Evolutionary conservation across 2,113 vertebrate genomes (phyloP), one percentile per base, ranked within the genome.

Genomic region (Cariama cristata): DNA sequence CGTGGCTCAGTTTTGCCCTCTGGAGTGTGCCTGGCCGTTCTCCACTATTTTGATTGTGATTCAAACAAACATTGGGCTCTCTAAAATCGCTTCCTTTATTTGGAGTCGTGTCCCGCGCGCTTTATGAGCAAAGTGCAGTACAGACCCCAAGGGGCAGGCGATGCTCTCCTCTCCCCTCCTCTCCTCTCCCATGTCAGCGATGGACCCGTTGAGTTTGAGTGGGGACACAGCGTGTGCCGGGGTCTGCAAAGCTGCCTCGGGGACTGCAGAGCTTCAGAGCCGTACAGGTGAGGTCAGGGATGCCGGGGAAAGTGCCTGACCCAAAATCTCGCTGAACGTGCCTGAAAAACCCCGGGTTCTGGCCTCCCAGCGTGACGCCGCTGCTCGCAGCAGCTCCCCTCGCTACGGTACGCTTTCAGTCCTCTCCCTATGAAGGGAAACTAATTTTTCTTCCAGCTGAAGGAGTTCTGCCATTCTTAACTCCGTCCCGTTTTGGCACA

Each of bases 401-500:
- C 30, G 6, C 33, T 71, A 0, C 62, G 9, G 2, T 4, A 8
- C 42, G 0, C 47, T 44, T 35, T 10, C 76, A 19, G 0, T 28
- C 60, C 50, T 62, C 71, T 28, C 67, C 79, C 28, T 13, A 1
- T 3, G 38, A 73, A 83, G 50, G 50, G 49, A 90, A 23, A 32
- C 55, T 90, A 12, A 69, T 90, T 95, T 83, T 32, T 14, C 71
- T 69, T 27, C 64, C 92, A 74, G 55, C 92, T 32, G 1, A 84
- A 73, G 64, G 75, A 93, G 86, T 76, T 94, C 27, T 95, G 86
- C 82, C 47, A 0, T 17, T 38, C 81, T 88, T 33, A 60, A 59
- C 91, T 80, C 68, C 9, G 1, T 68, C 93, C 76, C 20, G 0
- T 55, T 77, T 55, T 90, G 96, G 94, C 94, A 86, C 94, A 94